phyloP scores from a whole-genome alignment of 2,797 vertebrate species.

The Selene dorsalis region DNA sequence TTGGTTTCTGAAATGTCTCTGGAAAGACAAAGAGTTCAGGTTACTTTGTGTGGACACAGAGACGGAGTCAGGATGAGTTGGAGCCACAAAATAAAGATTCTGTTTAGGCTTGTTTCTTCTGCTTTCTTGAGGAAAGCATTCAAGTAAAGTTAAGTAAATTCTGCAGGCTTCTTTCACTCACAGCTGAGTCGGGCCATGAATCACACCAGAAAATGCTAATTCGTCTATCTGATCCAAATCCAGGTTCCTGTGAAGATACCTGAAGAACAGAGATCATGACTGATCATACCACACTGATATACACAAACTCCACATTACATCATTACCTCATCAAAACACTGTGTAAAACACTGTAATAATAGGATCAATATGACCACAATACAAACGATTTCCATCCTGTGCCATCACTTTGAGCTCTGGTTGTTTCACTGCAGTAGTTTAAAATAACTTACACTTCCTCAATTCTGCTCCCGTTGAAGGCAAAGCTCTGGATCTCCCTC shows the following conservation, averaged over 20 bases:
- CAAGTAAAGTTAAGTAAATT: too few species aligned
- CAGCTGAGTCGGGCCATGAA: conserved; percentile 88
- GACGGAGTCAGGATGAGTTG: background rate
- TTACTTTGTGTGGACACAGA: conserved; percentile 33
- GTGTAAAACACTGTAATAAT: too few species aligned
- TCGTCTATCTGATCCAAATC: conserved; percentile 85
- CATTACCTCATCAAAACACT: background rate
- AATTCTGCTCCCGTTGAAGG: conserved; percentile 90
- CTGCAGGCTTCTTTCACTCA: conserved; percentile 77
- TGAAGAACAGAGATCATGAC: conserved; percentile 64
- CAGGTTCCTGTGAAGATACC: conserved; percentile 90
- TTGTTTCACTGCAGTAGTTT: background rate
- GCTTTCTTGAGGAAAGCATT: background rate
- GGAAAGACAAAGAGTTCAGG: conserved; percentile 39
- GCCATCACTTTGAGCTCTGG: too few species aligned
- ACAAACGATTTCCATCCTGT: too few species aligned
- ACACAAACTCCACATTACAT: background rate
- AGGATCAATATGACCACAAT: too few species aligned
- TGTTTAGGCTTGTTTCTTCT: background rate
- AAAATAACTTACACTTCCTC: conserved; percentile 86
- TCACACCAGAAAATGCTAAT: conserved; percentile 87
- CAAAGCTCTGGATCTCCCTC: conserved; percentile 83
- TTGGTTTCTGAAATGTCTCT: conserved; percentile 91
- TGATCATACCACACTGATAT: background rate
- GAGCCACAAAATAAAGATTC: too few species aligned